These are phyloP conservation scores for Lethocerus indicus DNA, from an alignment of 1,140 invertebrate genomes.

Conservation along the genomic window DNA sequence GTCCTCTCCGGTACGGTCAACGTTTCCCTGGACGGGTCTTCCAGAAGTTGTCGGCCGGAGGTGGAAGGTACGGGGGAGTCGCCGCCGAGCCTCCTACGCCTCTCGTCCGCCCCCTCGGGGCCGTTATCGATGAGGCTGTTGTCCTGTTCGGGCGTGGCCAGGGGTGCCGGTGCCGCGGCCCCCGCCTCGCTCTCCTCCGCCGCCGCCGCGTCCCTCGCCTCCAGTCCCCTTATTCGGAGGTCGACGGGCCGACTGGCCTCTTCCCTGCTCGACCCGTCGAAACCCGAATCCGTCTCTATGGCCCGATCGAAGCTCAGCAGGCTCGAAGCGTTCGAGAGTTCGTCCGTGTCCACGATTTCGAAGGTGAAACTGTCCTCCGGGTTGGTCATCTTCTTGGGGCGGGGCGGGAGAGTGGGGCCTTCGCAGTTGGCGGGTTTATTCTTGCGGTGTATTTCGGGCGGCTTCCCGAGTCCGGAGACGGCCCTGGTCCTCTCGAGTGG, in stretches of 20 bases:
- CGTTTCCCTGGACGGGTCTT: background rate
- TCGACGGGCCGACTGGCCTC: conserved; percentile 7
- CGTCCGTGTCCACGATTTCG: conserved; percentile 61
- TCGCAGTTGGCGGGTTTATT: conserved; percentile 17
- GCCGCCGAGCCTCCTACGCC: too few species aligned
- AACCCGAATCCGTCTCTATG: conserved; percentile 5
- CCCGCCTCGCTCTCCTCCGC: conserved; percentile 21
- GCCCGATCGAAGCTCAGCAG: conserved; percentile 11
- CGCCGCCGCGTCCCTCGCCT: conserved; percentile 13
- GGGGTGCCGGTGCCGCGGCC: conserved; percentile 26
- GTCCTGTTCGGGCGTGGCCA: conserved; percentile 42
- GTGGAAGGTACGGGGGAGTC: conserved; percentile 1
- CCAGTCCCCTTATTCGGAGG: background rate
- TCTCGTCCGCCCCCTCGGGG: background rate
- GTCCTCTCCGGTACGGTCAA: background rate
- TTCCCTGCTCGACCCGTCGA: background rate
- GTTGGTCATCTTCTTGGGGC: conserved; percentile 20
- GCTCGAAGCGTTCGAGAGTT: conserved; percentile 23
- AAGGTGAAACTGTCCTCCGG: conserved; percentile 58
- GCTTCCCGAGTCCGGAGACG: conserved; percentile 14
- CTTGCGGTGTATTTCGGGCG: conserved; percentile 18
- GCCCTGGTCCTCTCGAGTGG: conserved; percentile 27
- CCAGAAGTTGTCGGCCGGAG: background rate
- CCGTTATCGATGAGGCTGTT: conserved; percentile 13
- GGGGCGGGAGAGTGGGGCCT: conserved; percentile 18